phyloP scores from a whole-genome alignment of 2,113 vertebrate genomes.

The Rhipidura dahli region DNA sequence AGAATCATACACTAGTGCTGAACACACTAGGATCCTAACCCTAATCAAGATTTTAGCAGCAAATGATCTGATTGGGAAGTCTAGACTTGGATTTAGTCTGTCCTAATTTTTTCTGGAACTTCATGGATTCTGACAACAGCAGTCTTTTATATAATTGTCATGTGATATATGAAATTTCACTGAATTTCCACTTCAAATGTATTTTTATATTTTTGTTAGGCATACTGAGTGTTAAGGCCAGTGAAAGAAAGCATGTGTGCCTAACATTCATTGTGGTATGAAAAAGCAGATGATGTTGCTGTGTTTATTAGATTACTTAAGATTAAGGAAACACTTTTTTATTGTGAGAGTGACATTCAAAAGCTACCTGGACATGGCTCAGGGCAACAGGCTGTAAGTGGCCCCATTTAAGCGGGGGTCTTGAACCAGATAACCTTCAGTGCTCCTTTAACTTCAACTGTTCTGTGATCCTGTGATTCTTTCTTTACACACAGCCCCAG shows the following conservation, averaged over 20 bases:
- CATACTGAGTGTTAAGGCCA: not conserved
- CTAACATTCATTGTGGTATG: not conserved
- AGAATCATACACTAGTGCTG: not conserved
- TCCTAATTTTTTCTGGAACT: not conserved
- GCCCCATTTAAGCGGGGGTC: not conserved
- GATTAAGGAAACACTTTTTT: not conserved
- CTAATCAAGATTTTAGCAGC: not conserved
- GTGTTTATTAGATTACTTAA: not conserved
- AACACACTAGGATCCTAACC: not conserved
- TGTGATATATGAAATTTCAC: not conserved
- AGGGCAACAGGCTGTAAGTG: not conserved
- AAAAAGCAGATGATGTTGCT: not conserved
- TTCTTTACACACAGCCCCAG: not conserved
- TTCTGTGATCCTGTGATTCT: not conserved
- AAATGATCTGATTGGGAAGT: not conserved
- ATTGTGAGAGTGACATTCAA: not conserved
- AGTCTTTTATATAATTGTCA: not conserved
- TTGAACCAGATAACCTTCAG: not conserved
- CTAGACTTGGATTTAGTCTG: not conserved
- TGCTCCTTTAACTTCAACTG: not conserved
- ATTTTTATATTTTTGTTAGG: not conserved
- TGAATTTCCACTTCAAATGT: not conserved
- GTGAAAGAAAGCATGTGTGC: not conserved
- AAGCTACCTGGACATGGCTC: not conserved
- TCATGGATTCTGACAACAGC: not conserved